Evolutionary conservation across 2,888 invertebrate species (phyloP), one percentile per base, ranked within the genome.

Genomic region (Yponomeuta plumbellus): DNA sequence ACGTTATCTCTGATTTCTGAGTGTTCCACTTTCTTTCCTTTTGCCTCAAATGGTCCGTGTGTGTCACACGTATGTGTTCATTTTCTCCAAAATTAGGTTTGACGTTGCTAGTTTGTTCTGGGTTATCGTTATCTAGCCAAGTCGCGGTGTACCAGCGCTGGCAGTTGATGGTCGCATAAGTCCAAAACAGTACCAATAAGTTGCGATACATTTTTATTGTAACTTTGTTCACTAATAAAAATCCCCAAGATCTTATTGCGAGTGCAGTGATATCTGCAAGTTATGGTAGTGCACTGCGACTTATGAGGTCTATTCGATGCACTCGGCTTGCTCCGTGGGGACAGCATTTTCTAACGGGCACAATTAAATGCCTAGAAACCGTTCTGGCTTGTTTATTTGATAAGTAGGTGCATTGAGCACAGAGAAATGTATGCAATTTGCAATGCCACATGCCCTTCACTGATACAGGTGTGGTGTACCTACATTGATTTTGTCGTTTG

Each of bases 351-450:
- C 66, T 66, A 78, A 81, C 84, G 81, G 78, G 78, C 78, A 75
- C 78, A 84, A 83, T 85, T 85, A 84, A 79, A 78, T 76, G 75
- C 73, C 75, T 85, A 85, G 85, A 86, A 84, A 86, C 74, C 77
- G 84, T 81, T 79, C 80, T 81, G 79, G 79, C 80, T 83, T 80
- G 77, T 70, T 79, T 75, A 74, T 75, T 78, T 76, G 80, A 80
- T 76, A 70, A 69, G 61, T 67, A 21, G 2, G 59, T 59, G 23
- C 65, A 66, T 62, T 66, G 68, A 58, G 59, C 39, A 44, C 62
- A 67, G 52, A 63, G 65, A 69, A 56, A 66, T 34, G 65, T 66
- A 66, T 66, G 67, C 68, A 66, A 64, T 44, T 67, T 66, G 65
- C 44, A 59, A 56, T 66, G 65, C 44, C 63, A 56, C 66, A 57